Base-by-base conservation (phyloP, 2,888 invertebrate genomes). In the Cremastinae sp. region DNA sequence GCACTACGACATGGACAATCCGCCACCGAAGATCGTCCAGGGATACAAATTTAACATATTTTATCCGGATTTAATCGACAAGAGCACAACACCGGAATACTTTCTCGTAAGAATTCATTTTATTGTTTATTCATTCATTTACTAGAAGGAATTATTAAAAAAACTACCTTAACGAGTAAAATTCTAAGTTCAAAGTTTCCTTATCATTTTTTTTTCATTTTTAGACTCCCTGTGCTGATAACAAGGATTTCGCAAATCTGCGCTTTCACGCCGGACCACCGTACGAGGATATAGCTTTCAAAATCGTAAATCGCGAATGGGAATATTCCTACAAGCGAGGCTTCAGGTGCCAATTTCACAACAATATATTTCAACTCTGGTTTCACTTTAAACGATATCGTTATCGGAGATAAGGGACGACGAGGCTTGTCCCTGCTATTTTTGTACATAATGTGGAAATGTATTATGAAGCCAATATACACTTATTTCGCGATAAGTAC, bases 31-130 rank as follows among this genome's bases (percentile, higher is more conserved):
- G 92, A 98, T 99, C 87, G 99, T 99, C 0, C 99, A 99, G 91
- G 99, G 99, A 5, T 99, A 99, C 92, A 99, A 99, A 90, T 99
- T 99, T 91, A 99, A 99, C 91, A 99, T 99, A 83, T 99, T 99
- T 91, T 99, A 98, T 91, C 99, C 99, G 0, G 99, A 99, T 92
- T 93, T 99, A 76, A 98, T 99, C 83, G 97, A 99, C 89, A 97
- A 98, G 88, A 93, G 92, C 78, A 92, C 94, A 73, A 97, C 99
- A 10, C 99, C 99, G 0, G 95, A 97, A 88, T 99, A 99, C 90
- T 96, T 95, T 70, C 91, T 98, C 91, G 96, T 96, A 90, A 92
- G 78, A 36, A 34, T 22, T 12, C n/a, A 51, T 59, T 18, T 16
- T 62, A n/a, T n/a, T 12, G 43, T 38, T 47, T 2, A 16, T 22